Evolutionary conservation across 2,113 vertebrate species (phyloP), one percentile per base, ranked within the genome.

Genomic region (Paradoxurus hermaphroditus): DNA sequence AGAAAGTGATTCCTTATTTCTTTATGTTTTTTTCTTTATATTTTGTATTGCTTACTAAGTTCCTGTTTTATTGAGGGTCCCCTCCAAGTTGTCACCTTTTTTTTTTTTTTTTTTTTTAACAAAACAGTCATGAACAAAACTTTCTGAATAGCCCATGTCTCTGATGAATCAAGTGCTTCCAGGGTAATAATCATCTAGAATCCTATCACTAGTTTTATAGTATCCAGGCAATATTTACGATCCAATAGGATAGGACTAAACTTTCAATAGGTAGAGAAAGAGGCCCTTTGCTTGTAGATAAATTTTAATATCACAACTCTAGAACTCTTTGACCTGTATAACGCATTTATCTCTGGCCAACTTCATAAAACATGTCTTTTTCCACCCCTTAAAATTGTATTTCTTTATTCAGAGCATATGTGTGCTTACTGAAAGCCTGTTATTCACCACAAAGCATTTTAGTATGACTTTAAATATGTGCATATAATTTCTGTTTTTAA

Each of bases 221-320:
- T 62, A 46, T 86, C 56, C 86, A 25, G 89, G 68, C 87, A 78
- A 82, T 59, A 59, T 73, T 73, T 56, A 46, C 53, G 72, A 11
- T 79, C 44, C 19, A 86, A 0, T 95, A 81, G 39, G 41, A 51
- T 44, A 34, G 14, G 7, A 44, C 65, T n/a, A 4, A 59, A 12
- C 75, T 95, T 95, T 70, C 7, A 89, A 4, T 83, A 91, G 36
- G 21, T 91, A 2, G 63, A 34, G 11, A 65, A 86, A 95, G 41
- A 59, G 9, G 21, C 72, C 92, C 0, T 81, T 77, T 94, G 88
- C 36, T 75, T 97, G 1, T 78, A 36, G 19, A n/a, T 79, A 41
- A 62, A 63, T 41, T 96, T 95, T 79, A 91, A 94, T 92, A 91
- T 78, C 31, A 19, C 27, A 86, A 9, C 16, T 95, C 49, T 89